Evolutionary conservation across 1,140 invertebrate species (phyloP).

Genomic region (Leptoteleia sp.): DNA sequence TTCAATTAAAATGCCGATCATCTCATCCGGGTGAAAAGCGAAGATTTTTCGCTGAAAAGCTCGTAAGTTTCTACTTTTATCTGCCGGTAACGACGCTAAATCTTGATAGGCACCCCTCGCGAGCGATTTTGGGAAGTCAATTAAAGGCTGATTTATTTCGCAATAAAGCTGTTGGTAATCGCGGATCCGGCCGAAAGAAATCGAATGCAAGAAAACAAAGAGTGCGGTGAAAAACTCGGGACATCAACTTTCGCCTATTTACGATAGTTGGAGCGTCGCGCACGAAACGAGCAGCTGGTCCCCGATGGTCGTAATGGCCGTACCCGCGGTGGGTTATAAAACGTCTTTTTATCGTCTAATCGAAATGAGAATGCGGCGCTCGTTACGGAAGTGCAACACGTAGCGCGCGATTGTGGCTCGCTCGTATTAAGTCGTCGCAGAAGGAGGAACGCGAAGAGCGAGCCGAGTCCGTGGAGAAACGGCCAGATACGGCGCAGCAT

Average conservation of each 20-base stretch:
- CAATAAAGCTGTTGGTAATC: too few relatives aligned
- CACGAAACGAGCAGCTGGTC: slow-evolving; percentile 37
- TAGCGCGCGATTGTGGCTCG: slow-evolving; percentile 56
- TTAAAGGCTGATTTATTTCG: too few relatives aligned
- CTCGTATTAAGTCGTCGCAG: slow-evolving; percentile 64
- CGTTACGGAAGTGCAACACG: slow-evolving; percentile 63
- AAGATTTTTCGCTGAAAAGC: too few relatives aligned
- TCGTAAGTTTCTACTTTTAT: too few relatives aligned
- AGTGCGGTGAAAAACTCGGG: slow-evolving; percentile 13
- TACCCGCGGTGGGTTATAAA: slow-evolving; percentile 60
- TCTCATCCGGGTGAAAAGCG: too few relatives aligned
- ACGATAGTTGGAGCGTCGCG: slow-evolving; percentile 19
- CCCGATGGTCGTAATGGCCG: slow-evolving; percentile 32
- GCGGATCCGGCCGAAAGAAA: neutral
- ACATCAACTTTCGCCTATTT: slow-evolving; percentile 44
- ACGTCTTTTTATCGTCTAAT: slow-evolving; percentile 64
- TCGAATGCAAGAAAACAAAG: slow-evolving; percentile 21
- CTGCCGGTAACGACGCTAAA: too few relatives aligned
- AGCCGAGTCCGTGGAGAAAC: slow-evolving; percentile 37
- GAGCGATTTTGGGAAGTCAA: too few relatives aligned
- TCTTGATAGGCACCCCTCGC: too few relatives aligned
- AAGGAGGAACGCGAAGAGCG: slow-evolving; percentile 38
- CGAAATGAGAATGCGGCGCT: slow-evolving; percentile 59
- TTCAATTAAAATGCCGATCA: too few relatives aligned
- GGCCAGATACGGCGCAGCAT: slow-evolving; percentile 40